Evolutionary conservation across 2,797 vertebrate genomes (phyloP), one percentile per base, ranked within the genome.

Genomic region (Streptopelia turtur): DNA sequence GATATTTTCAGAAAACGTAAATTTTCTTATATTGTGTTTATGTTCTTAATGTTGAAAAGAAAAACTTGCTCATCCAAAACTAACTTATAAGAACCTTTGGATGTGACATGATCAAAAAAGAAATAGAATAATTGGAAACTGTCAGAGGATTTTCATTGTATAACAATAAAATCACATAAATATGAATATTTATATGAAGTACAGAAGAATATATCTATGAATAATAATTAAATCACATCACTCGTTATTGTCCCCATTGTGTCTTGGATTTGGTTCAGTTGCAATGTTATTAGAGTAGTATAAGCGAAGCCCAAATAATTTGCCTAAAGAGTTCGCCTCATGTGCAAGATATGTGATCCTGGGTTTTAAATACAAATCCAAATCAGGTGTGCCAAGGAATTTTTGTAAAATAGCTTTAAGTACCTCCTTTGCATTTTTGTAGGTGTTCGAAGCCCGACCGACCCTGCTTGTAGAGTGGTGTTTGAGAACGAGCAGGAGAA

Each of bases 401-500:
- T 53, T n/a, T 23, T 72, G 45, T 31, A 3, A 35, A 11, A 12
- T 27, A 11, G 39, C 37, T 20, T 13, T 28, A 18, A 53, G 2
- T 35, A 47, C 11, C 6, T 55, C 17, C 12, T 57, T 66, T 72
- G 37, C 53, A 7, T 86, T 81, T 56, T 4, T 24, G 65, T 41
- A 98, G 98, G 98, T 45, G 98, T 98, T 10, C 98, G 98, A 31
- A 98, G 98, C 86, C 98, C 99, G 23, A 98, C 98, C 0, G 99
- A 99, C 80, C 98, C 98, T 2, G 94, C 98, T 4, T 99, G 99
- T 87, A 98, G 98, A 79, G 98, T 99, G 92, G 98, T 98, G 64
- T 99, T 99, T 91, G 99, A 99, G 97, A 99, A 99, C 2, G 99
- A 99, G 87, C 99, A 99, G 89, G 98, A 99, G 72, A 98, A 94